Base-by-base conservation (phyloP, 2,797 vertebrate genomes). In the Acridotheres tristis region DNA sequence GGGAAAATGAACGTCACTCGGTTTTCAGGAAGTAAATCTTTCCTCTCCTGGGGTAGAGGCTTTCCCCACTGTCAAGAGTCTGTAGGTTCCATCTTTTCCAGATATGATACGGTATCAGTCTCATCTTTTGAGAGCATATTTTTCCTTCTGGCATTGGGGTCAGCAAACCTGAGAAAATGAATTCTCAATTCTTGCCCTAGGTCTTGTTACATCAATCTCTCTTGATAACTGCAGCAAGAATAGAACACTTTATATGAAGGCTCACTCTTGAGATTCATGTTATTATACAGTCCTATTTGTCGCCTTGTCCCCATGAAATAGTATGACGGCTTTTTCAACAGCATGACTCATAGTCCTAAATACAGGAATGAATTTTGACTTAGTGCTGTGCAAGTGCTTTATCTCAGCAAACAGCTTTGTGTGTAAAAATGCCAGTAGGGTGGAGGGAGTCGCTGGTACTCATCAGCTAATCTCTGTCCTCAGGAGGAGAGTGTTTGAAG, bases 331-430 rank as follows among this genome's bases (percentile, higher is more conserved):
- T 93, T 89, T 95, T 94, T 89, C 88, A 73, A 65, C 82, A 87
- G 57, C 38, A 7, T 96, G 89, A 90, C 76, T 96, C 86, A 87
- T 94, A 93, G 77, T 89, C 72, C 86, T 89, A 90, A 94, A 87
- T 87, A 65, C 80, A 85, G 86, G 80, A 82, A 75, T 68, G 65
- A 71, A 80, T 95, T 95, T 88, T 89, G 73, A 65, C 43, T 91
- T 58, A 73, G 58, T 94, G 85, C 67, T 68, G 38, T 84, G 66
- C 43, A 47, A 92, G n/a, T 72, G 88, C 83, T 94, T 94, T 91
- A 91, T 91, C 88, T 95, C 74, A 20, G 67, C 89, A 55, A 92
- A 87, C 74, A 92, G 75, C 67, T 55, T 65, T 62, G 40, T 54
- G 61, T 58, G 38, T 79, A 61, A 65, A 88, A 85, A 88, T 57